A percentile compares a stretch with the other conserved stretches of the same genome.
Conservation (phyloP, 2,113 vertebrate species). For the Syrrhaptes paradoxus region DNA sequence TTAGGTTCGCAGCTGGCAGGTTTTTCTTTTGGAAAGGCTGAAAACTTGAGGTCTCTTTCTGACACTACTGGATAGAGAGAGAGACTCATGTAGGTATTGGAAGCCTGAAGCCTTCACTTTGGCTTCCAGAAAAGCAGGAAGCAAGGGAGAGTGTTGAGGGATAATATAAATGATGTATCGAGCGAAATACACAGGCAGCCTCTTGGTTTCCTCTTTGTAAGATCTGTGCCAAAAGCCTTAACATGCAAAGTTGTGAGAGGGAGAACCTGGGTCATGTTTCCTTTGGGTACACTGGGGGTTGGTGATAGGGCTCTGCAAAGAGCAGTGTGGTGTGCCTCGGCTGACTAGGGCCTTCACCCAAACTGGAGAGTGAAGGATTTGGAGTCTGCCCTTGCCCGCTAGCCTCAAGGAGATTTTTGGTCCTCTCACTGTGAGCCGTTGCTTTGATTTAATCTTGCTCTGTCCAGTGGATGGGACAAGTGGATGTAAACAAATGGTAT, state of each 20-base stretch:
- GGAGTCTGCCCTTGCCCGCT: neutral
- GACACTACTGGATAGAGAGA: neutral
- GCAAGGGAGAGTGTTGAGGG: neutral
- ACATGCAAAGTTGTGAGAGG: neutral
- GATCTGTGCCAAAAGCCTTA: neutral
- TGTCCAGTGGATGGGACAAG: neutral
- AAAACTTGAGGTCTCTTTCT: neutral
- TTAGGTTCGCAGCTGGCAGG: neutral
- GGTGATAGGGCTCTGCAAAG: neutral
- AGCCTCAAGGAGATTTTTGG: neutral
- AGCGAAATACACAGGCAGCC: neutral
- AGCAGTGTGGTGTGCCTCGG: neutral
- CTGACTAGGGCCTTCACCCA: neutral
- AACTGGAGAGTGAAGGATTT: neutral
- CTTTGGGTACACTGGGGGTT: accelerated
- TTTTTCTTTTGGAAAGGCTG: neutral
- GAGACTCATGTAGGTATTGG: neutral
- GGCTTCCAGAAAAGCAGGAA: neutral
- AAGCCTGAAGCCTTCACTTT: neutral
- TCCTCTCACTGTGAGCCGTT: neutral
- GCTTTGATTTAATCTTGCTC: neutral
- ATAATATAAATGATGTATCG: neutral
- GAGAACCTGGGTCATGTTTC: accelerated
- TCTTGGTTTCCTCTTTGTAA: neutral
- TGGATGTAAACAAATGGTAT: neutral